phyloP scores from a whole-genome alignment of 2,113 vertebrate species.

The Oryzias javanicus region DNA sequence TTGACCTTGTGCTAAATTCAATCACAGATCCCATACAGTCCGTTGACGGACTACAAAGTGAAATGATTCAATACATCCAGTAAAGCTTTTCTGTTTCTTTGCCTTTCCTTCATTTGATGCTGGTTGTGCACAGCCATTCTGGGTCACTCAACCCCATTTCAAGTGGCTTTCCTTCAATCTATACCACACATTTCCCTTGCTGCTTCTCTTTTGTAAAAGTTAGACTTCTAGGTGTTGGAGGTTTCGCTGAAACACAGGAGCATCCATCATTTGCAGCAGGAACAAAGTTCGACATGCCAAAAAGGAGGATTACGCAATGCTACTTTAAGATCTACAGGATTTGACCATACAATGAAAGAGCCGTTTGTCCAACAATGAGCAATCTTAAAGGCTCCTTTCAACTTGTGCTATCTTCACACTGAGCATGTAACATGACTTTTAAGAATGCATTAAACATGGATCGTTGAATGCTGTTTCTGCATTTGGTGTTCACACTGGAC shows the following conservation, averaged over 20 bases:
- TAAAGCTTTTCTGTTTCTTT: slow-evolving; percentile 74
- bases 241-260: slow-evolving; percentile 53
- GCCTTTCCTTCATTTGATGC: slow-evolving; percentile 72
- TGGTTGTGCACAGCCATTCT: slow-evolving; percentile 57
- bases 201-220: slow-evolving; percentile 52
- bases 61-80: slow-evolving; percentile 77
- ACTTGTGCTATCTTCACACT: too few species aligned
- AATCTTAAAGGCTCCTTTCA: not conserved
- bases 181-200: slow-evolving; percentile 50
- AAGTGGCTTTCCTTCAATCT: slow-evolving; percentile 69
- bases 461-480: too few species aligned
- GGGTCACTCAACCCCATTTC: slow-evolving; percentile 75
- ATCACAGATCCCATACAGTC: slow-evolving; percentile 64
- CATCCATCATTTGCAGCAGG: slow-evolving; percentile 56
- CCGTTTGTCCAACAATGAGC: not conserved
- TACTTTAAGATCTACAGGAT: slow-evolving; percentile 45
- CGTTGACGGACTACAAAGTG: slow-evolving; percentile 57
- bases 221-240: slow-evolving; percentile 34
- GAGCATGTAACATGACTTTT: too few species aligned
- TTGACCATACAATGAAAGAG: slow-evolving; percentile 8
- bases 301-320: slow-evolving; percentile 60
- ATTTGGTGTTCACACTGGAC: too few species aligned
- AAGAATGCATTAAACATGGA: too few species aligned
- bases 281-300: slow-evolving; percentile 52
- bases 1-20: slow-evolving; percentile 44